Base-by-base conservation (phyloP, 2,797 vertebrate genomes). In the Gobionotothen gibberifrons region DNA sequence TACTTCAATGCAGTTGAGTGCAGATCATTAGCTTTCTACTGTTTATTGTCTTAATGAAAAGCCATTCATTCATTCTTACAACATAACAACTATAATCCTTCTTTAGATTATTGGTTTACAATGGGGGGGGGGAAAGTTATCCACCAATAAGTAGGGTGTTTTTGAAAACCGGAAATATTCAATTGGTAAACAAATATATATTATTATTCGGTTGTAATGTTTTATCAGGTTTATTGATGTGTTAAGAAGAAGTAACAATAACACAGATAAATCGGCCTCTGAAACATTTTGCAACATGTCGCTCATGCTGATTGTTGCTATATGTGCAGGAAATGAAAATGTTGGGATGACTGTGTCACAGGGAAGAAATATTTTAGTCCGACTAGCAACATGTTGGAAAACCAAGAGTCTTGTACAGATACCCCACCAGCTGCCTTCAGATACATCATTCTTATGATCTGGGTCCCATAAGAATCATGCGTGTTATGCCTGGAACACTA, bases 311-410 rank as follows among this genome's bases (percentile, higher is more conserved):
- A 2, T 44, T 36, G n/a, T 54, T 17, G 7, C 47, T 29, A 17
- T 19, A 13, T 56, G 17, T 49, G 40, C 43, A 59, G 43, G 29
- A 72, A 52, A 29, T 52, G 16, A 48, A 69, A 59, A 43, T 36
- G 29, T 47, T 26, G 9, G 4, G 2, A 61, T 32, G 44, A 21
- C 12, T 3, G 39, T 21, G 40, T 14, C 5, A 46, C 60, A 19
- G 36, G 43, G 19, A 21, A 52, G 51, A 65, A 4, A 53, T 22
- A 67, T 32, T 52, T 61, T 3, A 59, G 49, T 17, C 43, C 22
- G 40, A 4, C 42, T 49, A 47, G 14, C 21, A 42, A 42, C 40
- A 54, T 0, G 2, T 49, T n/a, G 32, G 36, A 68, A 51, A 57
- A 15, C 29, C n/a, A 42, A 43, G 14, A 36, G 10, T 53, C 32